Evolutionary conservation across 2,888 invertebrate genomes (phyloP).

Genomic region (Rhaphigaster nebulosa): DNA sequence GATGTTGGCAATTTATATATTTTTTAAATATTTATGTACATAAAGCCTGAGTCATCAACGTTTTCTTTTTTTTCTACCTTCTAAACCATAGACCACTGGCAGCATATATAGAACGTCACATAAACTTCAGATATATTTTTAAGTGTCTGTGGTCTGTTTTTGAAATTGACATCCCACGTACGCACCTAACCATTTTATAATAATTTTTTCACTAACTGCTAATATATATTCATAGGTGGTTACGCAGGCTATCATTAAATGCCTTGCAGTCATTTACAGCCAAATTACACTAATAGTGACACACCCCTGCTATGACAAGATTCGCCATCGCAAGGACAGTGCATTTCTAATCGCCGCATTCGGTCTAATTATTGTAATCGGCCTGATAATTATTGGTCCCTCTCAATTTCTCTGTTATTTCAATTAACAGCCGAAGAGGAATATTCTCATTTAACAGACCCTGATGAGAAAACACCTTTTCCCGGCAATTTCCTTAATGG

Average conservation of each 20-base stretch:
- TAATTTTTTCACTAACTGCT: not conserved
- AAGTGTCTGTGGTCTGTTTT: not conserved
- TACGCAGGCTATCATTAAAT: not conserved
- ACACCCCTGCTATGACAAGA: not conserved
- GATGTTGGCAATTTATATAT: too few relatives aligned
- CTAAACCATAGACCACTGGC: too few relatives aligned
- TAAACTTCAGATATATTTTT: not conserved
- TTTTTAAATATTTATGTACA: too few relatives aligned
- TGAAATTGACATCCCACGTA: not conserved
- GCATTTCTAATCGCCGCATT: not conserved
- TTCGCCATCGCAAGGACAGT: not conserved
- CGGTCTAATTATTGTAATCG: not conserved
- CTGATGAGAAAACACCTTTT: not conserved
- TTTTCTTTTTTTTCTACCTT: too few relatives aligned
- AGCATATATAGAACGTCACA: too few relatives aligned
- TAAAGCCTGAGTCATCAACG: too few relatives aligned
- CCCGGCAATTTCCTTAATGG: not conserved
- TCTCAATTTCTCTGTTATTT: not conserved
- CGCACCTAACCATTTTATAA: not conserved
- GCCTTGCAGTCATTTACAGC: not conserved
- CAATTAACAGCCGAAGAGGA: conserved; percentile 1
- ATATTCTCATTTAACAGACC: not conserved
- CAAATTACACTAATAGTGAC: not conserved
- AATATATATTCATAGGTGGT: not conserved
- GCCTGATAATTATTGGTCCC: not conserved